These are phyloP conservation scores for Echinometra lucunter DNA, from an alignment of 53 echinoderm and acorn worm species.

Conservation along the genomic window DNA sequence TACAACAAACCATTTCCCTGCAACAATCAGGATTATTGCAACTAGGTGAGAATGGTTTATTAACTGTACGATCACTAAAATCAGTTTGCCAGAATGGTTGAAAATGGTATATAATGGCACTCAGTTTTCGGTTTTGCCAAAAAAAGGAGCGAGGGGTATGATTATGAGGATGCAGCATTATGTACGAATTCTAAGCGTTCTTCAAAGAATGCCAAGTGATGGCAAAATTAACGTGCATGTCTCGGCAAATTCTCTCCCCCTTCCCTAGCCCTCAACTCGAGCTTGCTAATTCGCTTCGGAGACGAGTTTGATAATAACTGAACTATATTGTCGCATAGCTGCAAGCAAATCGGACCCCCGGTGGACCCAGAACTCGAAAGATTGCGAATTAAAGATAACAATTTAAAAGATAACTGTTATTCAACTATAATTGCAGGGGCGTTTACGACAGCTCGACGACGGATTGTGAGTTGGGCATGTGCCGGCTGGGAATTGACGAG, in stretches of 20 bases:
- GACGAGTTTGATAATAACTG: slow-evolving; percentile 32
- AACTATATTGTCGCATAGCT: slow-evolving; percentile 8
- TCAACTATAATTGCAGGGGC: slow-evolving; percentile 57
- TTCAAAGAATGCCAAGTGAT: background rate
- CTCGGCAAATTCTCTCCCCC: background rate
- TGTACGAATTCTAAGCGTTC: background rate
- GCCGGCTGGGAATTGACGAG: background rate
- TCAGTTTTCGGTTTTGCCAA: too few species aligned
- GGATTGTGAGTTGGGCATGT: background rate
- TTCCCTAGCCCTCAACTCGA: slow-evolving; percentile 23
- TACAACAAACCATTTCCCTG: too few species aligned
- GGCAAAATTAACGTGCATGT: background rate
- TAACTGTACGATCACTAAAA: too few species aligned
- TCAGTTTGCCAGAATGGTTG: too few species aligned
- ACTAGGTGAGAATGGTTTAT: too few species aligned
- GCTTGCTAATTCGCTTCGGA: slow-evolving; percentile 2
- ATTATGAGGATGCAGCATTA: too few species aligned
- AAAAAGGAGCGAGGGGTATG: too few species aligned
- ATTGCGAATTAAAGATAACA: slow-evolving; percentile 52
- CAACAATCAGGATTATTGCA: too few species aligned
- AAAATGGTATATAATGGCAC: too few species aligned
- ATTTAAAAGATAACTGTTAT: slow-evolving; percentile 64
- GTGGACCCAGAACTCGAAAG: background rate
- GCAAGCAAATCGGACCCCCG: slow-evolving; percentile 20
- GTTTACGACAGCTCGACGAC: slow-evolving; percentile 47